Percentiles rank a stretch among this genome's conserved stretches.
Conservation (phyloP, 2,113 vertebrate genomes). For the Rhinogobius similis region DNA sequence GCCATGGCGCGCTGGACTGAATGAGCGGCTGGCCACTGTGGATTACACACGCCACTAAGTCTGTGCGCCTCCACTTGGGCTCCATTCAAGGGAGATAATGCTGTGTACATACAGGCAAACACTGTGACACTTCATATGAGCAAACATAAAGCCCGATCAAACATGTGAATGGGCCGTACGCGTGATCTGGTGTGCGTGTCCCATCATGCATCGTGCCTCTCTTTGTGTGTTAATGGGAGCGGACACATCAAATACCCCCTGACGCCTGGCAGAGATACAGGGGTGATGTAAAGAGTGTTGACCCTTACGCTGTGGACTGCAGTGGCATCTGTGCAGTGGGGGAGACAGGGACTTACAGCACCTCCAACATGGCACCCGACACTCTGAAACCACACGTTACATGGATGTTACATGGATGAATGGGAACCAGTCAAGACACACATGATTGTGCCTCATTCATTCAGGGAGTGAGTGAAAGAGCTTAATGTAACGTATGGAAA, state of each 20-base stretch:
- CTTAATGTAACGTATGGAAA: too few species aligned
- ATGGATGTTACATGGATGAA: background rate
- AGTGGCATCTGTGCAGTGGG: background rate
- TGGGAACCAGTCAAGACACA: background rate
- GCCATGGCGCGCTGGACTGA: conserved; percentile 40
- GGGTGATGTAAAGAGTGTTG: conserved; percentile 28
- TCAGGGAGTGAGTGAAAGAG: too few species aligned
- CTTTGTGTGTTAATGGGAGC: conserved; percentile 47
- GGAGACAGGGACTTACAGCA: background rate
- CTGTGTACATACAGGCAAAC: conserved; percentile 36
- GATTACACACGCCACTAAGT: conserved; percentile 52
- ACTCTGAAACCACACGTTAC: background rate
- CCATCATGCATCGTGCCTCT: conserved; percentile 21
- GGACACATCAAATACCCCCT: conserved; percentile 57
- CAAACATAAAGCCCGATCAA: conserved; percentile 63
- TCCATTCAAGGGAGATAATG: conserved; percentile 51
- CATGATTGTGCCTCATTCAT: background rate
- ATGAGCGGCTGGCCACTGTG: conserved; percentile 39
- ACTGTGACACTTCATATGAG: conserved; percentile 54
- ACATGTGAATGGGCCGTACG: conserved; percentile 38
- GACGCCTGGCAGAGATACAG: conserved; percentile 25
- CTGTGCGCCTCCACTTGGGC: conserved; percentile 24
- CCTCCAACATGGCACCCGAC: background rate
- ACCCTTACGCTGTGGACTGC: conserved; percentile 34
- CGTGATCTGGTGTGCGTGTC: conserved; percentile 38